Evolutionary conservation across 2,113 vertebrate genomes (phyloP), one percentile per base, ranked within the genome.

Genomic region (Indri indri): DNA sequence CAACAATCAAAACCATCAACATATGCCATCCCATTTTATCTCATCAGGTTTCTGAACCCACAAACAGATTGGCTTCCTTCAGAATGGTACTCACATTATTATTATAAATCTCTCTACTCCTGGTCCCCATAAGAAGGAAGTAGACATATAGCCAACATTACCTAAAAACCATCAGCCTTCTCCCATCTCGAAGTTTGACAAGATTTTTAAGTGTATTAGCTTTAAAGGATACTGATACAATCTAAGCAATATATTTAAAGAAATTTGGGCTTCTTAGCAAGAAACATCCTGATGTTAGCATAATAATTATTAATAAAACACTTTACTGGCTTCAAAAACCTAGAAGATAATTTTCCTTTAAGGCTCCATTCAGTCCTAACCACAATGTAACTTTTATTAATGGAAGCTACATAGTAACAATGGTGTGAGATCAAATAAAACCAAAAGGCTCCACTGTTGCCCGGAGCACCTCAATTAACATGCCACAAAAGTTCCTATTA

Each of bases 401-500:
- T 91, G 97, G 96, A 97, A 97, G 95, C 76, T 97, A 97, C 92
- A 93, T 30, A 97, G 92, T 74, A 98, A 94, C 74, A 96, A 92
- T 84, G 50, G 66, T 93, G 77, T 50, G 91, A 96, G 83, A 98
- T 90, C 97, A 97, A 98, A 98, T 94, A 98, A 98, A 98, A 98
- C 91, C 95, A 97, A 98, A 6, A 97, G 97, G 84, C 97, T 95
- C 81, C 0, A 1, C 88, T 88, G 59, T 88, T 95, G 96, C 97
- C 98, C 97, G 96, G 97, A 98, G 97, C 93, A 98, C 68, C 94
- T 98, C 98, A 98, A 98, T 98, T 98, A 98, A 96, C 94, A 98
- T 84, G 88, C 95, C 97, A 98, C 96, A 97, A 97, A 98, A 97
- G 96, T 97, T 97, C 86, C 95, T 97, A 96, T 85, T 96, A 96